These are phyloP conservation scores for Gorsachius goisagi DNA, from an alignment of 2,113 vertebrate genomes.

Conservation along the genomic window DNA sequence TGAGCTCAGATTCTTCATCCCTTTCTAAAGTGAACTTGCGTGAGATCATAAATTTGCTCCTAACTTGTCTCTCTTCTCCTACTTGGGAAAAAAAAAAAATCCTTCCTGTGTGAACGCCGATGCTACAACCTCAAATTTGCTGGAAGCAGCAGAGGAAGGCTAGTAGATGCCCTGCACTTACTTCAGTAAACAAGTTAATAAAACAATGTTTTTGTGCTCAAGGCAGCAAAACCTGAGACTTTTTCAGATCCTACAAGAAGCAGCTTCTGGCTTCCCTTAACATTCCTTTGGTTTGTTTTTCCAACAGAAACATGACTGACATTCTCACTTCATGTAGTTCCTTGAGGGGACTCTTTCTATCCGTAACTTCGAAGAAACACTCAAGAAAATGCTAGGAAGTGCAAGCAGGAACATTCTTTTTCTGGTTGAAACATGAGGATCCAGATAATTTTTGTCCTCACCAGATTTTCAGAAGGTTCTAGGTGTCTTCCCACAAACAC, in stretches of 20 bases:
- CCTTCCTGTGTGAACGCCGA: neutral
- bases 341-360: neutral
- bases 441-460: neutral
- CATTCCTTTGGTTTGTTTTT: neutral
- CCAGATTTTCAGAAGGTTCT: neutral
- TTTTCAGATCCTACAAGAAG: neutral
- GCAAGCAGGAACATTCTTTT: neutral
- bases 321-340: neutral
- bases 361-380: neutral
- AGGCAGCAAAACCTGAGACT: neutral
- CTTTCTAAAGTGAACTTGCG: neutral
- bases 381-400: neutral
- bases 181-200: neutral
- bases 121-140: neutral
- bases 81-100: neutral
- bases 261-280: neutral
- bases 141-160: neutral
- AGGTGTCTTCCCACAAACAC: neutral
- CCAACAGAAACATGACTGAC: neutral
- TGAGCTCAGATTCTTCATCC: neutral
- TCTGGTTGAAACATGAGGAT: neutral
- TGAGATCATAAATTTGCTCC: neutral
- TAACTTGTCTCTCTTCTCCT: neutral
- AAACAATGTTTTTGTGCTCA: neutral
- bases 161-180: neutral